Evolutionary conservation across 2,888 invertebrate genomes (phyloP), one percentile per base, ranked within the genome.

Genomic region (Drosophila austrosaltans): DNA sequence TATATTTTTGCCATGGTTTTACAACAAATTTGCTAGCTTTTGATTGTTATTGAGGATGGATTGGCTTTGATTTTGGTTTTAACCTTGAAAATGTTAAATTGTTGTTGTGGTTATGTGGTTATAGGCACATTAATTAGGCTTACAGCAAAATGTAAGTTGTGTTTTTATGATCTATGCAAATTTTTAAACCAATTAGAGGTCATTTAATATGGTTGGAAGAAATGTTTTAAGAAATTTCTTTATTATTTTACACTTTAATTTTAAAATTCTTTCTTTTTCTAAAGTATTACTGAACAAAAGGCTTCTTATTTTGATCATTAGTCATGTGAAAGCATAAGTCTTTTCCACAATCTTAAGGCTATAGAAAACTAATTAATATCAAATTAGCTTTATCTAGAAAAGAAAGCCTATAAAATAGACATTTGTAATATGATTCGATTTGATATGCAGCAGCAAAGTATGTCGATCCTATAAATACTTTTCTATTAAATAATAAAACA

Each of bases 51-150:
- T 64, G 61, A 66, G 64, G 64, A 48, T 44, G 10, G 75, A 28
- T 30, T 58, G 74, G 59, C 48, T 69, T 66, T 60, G 53, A 42
- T 32, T 32, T 32, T 59, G n/a, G 20, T 4, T 25, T 60, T 59
- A 53, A 65, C 54, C 60, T 66, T 61, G 40, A 53, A 32, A 66
- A 53, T 12, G 22, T 72, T 58, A 30, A 30, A 30, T 57, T 16
- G 40, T 36, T 63, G 28, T 56, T 28, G 16, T 40, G 42, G 59
- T 53, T 32, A 2, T 39, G 42, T 44, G 44, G 44, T 44, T 22
- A 22, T 48, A 48, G 48, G 22, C 44, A 66, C 65, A 71, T 74
- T 78, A 78, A 77, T 76, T 69, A 63, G 66, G 53, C 69, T 72
- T 64, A 76, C 65, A 59, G 39, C 12, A 44, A 20, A 61, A 28